Conservation (phyloP, 1,140 invertebrate species). For the Dolichoris vasculosae region DNA sequence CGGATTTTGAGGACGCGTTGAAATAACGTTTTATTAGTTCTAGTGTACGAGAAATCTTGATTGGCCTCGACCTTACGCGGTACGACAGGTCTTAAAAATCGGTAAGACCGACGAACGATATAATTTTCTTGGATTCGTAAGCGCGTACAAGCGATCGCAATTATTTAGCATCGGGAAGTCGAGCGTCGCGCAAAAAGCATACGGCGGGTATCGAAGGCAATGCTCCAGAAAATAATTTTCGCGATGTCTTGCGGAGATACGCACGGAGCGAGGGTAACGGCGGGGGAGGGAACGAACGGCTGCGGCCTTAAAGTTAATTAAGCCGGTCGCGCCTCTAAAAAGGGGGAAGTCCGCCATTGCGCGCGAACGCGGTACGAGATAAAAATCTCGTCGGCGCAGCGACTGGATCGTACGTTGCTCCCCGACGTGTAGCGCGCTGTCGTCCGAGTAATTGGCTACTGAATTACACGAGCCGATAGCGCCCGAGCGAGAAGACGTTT, state of each 20-base stretch:
- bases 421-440: constrained; percentile 7
- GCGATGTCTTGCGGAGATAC: constrained; percentile 27
- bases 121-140: background rate
- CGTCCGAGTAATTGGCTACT: constrained; percentile 54
- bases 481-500: background rate
- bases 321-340: constrained; percentile 36
- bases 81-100: background rate
- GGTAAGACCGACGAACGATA: background rate
- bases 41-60: background rate
- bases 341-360: background rate
- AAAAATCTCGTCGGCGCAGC: constrained; percentile 37
- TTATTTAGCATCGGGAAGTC: constrained; percentile 1
- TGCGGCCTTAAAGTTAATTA: constrained; percentile 26
- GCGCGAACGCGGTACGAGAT: constrained; percentile 23
- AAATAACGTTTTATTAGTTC: background rate
- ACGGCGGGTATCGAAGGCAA: constrained; percentile 21
- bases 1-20: background rate
- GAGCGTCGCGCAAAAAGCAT: background rate
- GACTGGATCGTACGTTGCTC: constrained; percentile 5
- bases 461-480: constrained; percentile 45
- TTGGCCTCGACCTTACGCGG: background rate
- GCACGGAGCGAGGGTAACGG: background rate
- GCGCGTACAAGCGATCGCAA: background rate
- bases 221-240: constrained; percentile 35
- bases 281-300: background rate